phyloP scores from a whole-genome alignment of 37 sponge, comb jelly and placozoan genomes.

The Beroe forskalii region DNA sequence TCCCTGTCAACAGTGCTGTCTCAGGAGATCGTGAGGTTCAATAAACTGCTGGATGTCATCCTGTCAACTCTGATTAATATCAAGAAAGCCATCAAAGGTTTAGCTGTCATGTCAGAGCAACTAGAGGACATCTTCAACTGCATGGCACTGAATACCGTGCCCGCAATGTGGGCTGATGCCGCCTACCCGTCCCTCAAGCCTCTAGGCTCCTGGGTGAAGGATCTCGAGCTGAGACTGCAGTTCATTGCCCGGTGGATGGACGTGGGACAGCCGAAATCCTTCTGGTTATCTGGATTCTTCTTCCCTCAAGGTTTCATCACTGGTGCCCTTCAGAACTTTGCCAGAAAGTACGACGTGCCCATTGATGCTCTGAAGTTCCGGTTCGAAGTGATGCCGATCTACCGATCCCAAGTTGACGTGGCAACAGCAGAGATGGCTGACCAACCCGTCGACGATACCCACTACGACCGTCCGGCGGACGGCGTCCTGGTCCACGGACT shows the following conservation, averaged over 20 bases:
- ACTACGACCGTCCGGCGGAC: conserved; percentile 74
- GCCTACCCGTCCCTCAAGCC: conserved; percentile 98
- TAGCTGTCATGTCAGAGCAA: conserved; percentile 97
- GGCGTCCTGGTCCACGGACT: conserved; percentile 94
- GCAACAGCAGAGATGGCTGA: conserved; percentile 50
- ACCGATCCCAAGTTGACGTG: conserved; percentile 83
- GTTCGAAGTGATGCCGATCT: conserved; percentile 68
- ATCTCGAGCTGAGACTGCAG: conserved; percentile 86
- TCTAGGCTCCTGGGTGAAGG: conserved; percentile 94
- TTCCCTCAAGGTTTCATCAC: conserved; percentile 99
- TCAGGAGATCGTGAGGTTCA: conserved; percentile 94
- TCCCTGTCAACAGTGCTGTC: conserved; percentile 89
- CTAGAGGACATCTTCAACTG: conserved; percentile 93
- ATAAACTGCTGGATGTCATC: conserved; percentile 85
- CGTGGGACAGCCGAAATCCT: conserved; percentile 84
- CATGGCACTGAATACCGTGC: conserved; percentile 89
- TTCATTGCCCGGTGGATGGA: conserved; percentile 94
- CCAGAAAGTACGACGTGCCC: conserved; percentile 92
- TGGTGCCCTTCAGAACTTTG: conserved; percentile 96
- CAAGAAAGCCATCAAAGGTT: conserved; percentile 97
- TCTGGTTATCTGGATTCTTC: conserved; percentile 99
- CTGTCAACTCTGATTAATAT: conserved; percentile 76
- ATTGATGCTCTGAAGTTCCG: conserved; percentile 94
- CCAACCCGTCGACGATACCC: not conserved
- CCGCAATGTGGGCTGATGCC: conserved; percentile 87